Base-by-base conservation (phyloP, 2,888 invertebrate genomes). In the Cephus rjabovi region DNA sequence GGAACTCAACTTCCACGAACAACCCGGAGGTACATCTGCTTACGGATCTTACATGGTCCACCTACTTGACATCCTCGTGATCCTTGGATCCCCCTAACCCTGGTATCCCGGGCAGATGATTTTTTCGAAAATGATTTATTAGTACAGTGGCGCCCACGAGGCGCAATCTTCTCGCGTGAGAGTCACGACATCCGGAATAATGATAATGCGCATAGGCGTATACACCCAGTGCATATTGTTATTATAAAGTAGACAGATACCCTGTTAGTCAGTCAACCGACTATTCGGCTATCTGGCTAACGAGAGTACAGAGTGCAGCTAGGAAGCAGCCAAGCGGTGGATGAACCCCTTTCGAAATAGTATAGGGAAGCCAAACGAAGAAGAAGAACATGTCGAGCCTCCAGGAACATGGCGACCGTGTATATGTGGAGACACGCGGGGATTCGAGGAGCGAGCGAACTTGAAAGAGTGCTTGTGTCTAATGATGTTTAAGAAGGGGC, bases 401-500 rank as follows among this genome's bases (percentile, higher is more conserved):
- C 56, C 0, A 23, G 56, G 23, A 23, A 56, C 56, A 9, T 56
- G 23, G 23, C 56, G 23, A 56, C 56, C 23, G 15, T 23, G 56
- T 56, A 23, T 23, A 56, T 56, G 56, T 56, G 56, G 56, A 56
- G 56, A 56, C 56, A 56, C 56, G 56, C 56, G 2, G 56, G 56
- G 56, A 40, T 40, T 40, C 69, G 56, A 78, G 75, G 81, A 81
- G 81, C 79, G 78, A 83, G 76, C 81, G 81, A 84, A 86, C 85
- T 86, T 87, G 82, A 88, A 88, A 89, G 89, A 88, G 86, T 87
- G 85, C 86, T 87, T 87, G 89, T 87, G 88, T 90, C 88, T 91
- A 90, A 91, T 89, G 90, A 91, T 91, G 90, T 91, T 91, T 91
- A 90, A 91, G 90, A 86, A 90, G 89, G 89, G 89, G 89, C 90